Evolutionary conservation across 2,888 invertebrate genomes (phyloP).

Genomic region (Andrena fulva): DNA sequence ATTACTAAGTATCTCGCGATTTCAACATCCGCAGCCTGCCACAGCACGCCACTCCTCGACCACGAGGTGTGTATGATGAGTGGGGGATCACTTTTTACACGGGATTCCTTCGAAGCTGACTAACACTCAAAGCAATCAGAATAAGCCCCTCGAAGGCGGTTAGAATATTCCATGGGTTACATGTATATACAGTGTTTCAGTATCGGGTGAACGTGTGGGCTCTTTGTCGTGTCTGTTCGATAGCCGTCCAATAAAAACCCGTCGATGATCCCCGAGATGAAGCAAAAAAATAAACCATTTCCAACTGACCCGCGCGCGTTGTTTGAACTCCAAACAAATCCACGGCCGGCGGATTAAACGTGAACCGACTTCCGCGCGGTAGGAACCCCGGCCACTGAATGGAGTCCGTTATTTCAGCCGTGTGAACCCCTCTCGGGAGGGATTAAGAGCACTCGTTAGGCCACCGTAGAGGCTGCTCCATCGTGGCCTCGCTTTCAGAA

Average conservation of each 20-base stretch:
- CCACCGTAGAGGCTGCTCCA: background rate
- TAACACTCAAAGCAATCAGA: slow-evolving; percentile 78
- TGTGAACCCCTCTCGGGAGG: background rate
- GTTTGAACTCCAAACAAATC: slow-evolving; percentile 28
- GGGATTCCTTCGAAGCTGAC: slow-evolving; percentile 73
- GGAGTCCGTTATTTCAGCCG: background rate
- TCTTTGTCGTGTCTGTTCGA: slow-evolving; percentile 18
- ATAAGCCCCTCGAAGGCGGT: slow-evolving; percentile 68
- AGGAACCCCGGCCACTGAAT: background rate
- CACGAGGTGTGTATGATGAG: slow-evolving; percentile 10
- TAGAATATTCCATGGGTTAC: slow-evolving; percentile 49
- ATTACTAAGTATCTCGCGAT: background rate
- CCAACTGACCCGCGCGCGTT: background rate
- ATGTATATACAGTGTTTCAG: slow-evolving; percentile 65
- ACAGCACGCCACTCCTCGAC: slow-evolving; percentile 52
- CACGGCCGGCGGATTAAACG: background rate
- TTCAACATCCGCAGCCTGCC: slow-evolving; percentile 16
- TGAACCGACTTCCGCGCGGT: background rate
- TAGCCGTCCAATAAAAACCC: background rate
- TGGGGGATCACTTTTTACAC: slow-evolving; percentile 40
- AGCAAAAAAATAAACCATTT: slow-evolving; percentile 1
- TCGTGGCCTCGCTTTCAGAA: background rate
- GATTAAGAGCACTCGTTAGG: background rate
- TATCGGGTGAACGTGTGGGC: slow-evolving; percentile 41
- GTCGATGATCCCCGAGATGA: slow-evolving; percentile 1